Conservation (phyloP, 2,113 vertebrate genomes). For the Crotalus horridus region DNA sequence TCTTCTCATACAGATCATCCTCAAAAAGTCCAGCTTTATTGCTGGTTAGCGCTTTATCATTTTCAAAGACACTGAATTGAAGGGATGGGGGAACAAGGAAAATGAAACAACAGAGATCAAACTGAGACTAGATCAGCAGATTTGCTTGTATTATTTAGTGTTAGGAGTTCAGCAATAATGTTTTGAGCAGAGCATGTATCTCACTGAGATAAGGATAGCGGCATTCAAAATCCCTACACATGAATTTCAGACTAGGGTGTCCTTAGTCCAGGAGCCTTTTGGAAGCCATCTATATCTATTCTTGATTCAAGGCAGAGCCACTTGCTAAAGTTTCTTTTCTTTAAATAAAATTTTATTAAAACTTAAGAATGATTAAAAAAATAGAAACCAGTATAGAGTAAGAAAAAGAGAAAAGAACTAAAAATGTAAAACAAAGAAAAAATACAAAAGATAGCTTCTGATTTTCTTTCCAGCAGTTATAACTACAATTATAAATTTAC, state of each 20-base stretch:
- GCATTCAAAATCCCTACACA: neutral
- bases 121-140: neutral
- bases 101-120: neutral
- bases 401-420: no score
- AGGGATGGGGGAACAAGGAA: neutral
- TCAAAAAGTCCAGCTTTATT: neutral
- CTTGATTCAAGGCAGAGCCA: neutral
- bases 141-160: neutral
- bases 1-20: neutral
- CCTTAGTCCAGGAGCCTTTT: neutral
- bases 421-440: no score
- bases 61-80: neutral
- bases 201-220: neutral
- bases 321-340: neutral
- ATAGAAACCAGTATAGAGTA: no score
- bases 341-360: no score
- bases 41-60: neutral
- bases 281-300: neutral
- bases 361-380: no score
- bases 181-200: neutral
- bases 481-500: no score
- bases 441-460: no score
- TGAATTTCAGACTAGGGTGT: neutral
- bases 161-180: neutral
- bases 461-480: no score